These are phyloP conservation scores for Pherbina coryleti DNA, from an alignment of 2,888 invertebrate genomes.

Conservation along the genomic window DNA sequence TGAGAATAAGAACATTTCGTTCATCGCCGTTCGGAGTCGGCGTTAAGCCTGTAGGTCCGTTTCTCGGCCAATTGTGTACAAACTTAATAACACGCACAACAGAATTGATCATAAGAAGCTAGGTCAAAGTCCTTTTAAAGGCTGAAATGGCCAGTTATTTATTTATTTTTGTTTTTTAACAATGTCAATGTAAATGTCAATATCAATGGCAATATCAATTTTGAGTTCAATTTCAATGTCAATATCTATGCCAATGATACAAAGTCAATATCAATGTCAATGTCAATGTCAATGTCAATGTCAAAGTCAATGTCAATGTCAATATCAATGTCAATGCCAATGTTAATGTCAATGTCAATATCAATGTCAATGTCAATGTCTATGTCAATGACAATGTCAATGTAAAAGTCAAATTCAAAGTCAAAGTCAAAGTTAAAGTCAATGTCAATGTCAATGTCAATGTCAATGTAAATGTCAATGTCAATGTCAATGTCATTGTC, in stretches of 20 bases:
- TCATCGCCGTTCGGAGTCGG: too few species aligned
- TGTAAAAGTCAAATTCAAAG: background rate
- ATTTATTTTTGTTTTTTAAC: too few species aligned
- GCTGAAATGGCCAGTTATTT: too few species aligned
- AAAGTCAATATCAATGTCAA: background rate
- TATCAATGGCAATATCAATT: background rate
- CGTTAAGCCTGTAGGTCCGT: too few species aligned
- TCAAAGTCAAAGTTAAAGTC: background rate
- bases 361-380: background rate
- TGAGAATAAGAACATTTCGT: too few species aligned
- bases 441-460: background rate
- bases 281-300: conserved; percentile 2
- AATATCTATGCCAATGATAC: background rate
- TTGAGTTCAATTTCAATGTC: background rate
- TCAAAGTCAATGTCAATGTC: background rate
- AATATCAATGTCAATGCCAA: background rate
- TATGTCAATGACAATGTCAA: background rate
- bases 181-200: background rate
- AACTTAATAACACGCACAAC: too few species aligned
- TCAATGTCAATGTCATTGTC: background rate
- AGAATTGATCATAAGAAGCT: too few species aligned
- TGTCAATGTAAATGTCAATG: background rate
- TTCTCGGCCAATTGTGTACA: too few species aligned
- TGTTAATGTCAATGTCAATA: background rate
- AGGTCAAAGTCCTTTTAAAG: too few species aligned